Base-by-base conservation (phyloP, 2,113 vertebrate species). In the Anoplopoma fimbria region DNA sequence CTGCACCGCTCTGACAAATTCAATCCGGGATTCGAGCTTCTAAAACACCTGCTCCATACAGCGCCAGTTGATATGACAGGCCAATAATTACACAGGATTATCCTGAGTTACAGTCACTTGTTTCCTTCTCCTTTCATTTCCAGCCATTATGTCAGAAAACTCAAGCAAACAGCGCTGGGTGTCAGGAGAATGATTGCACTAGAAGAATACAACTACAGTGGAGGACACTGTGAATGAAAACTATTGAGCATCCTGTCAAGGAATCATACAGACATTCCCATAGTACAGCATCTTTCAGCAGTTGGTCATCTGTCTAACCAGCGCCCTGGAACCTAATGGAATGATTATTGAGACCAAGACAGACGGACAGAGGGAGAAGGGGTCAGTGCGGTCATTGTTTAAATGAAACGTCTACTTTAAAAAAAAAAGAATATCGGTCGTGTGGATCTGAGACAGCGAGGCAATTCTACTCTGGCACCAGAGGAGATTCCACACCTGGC, bases 31-130 rank as follows among this genome's bases (percentile, higher is more conserved):
- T 72, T n/a, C 63, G 79, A 84, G 87, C 74, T 33, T 82, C 73
- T 67, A 47, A 92, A 92, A 90, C 93, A 95, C 93, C 94, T 94
- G 95, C 77, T 89, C 73, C 70, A 86, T 81, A 90, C 86, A 90
- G 67, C 42, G 76, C 82, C 91, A 87, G 87, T 92, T 93, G 90
- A 94, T 89, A 79, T 85, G 82, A 76, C 85, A 83, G 88, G 81
- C 72, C 87, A 72, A 84, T 93, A 92, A 94, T 95, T 93, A 94
- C 69, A 62, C 72, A 19, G 80, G 90, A 91, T 93, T 91, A 91
- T 75, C 84, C 72, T 55, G 58, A 69, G 76, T 81, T 89, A 87
- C 75, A 75, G 49, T 75, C 71, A 83, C 89, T 84, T 91, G 90
- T 92, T 88, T 94, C 88, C 67, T 79, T 74, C 67, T 76, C 87